These are phyloP conservation scores for Delichon dasypus DNA, from an alignment of 2,797 vertebrate genomes.

Conservation along the genomic window DNA sequence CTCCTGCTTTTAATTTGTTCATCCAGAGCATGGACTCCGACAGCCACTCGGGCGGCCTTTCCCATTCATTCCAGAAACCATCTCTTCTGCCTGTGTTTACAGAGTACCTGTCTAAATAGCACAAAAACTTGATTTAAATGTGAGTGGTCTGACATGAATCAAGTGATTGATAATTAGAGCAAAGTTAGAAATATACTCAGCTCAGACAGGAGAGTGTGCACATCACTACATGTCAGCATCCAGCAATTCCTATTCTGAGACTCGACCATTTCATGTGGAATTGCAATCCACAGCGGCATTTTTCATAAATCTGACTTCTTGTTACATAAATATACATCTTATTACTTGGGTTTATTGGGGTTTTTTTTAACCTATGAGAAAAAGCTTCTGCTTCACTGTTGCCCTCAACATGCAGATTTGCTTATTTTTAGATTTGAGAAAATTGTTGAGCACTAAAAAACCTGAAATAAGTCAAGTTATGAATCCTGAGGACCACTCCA, in stretches of 20 bases:
- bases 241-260: fast-evolving
- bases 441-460: background rate
- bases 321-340: background rate
- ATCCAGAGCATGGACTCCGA: background rate
- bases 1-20: constrained; percentile 47
- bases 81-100: constrained; percentile 23
- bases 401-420: background rate
- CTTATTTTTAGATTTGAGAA: background rate
- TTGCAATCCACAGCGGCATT: background rate
- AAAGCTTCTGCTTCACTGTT: background rate
- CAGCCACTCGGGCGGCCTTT: background rate
- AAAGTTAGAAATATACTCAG: constrained; percentile 29
- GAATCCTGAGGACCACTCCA: background rate
- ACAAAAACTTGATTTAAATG: constrained; percentile 50
- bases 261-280: constrained; percentile 13
- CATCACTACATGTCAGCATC: background rate
- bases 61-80: background rate
- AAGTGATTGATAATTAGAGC: constrained; percentile 57
- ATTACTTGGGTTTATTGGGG: background rate
- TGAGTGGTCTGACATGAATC: constrained; percentile 39
- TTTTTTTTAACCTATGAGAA: background rate
- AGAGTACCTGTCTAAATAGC: constrained; percentile 44
- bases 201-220: background rate
- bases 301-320: background rate
- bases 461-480: background rate